phyloP scores from a whole-genome alignment of 2,888 invertebrate genomes.

The Argyresthia albistria region DNA sequence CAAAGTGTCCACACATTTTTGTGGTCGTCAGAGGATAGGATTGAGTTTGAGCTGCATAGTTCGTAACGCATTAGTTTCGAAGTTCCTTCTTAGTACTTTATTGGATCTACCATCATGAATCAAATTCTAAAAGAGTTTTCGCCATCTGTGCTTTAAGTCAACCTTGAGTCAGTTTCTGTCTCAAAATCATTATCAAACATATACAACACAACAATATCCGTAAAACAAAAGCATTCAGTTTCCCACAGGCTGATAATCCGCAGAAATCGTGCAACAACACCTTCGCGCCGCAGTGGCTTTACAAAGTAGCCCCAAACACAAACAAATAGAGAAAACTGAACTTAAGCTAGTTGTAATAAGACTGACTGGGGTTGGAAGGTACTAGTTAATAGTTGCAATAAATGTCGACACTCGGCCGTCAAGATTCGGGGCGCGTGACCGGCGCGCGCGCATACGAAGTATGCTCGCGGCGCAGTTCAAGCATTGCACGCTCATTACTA shows the following conservation, averaged over 20 bases:
- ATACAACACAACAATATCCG: conserved; percentile 19
- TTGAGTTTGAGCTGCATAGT: too few relatives aligned
- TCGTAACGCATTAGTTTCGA: too few relatives aligned
- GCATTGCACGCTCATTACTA: conserved; percentile 9
- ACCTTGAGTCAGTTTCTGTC: conserved; percentile 29
- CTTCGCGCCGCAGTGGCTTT: background rate
- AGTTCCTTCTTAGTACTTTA: too few relatives aligned
- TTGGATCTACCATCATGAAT: too few relatives aligned
- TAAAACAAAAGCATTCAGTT: conserved; percentile 31
- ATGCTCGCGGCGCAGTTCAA: conserved; percentile 10
- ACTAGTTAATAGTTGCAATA: background rate
- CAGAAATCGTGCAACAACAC: conserved; percentile 16
- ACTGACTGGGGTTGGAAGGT: background rate
- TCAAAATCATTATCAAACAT: conserved; percentile 26
- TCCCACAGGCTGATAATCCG: conserved; percentile 36
- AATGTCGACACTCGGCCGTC: conserved; percentile 28
- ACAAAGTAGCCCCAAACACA: background rate
- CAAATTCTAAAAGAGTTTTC: too few relatives aligned
- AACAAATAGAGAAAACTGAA: background rate
- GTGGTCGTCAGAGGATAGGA: too few relatives aligned
- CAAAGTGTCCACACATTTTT: too few relatives aligned
- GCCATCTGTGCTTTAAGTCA: conserved; percentile 23
- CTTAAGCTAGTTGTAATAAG: background rate
- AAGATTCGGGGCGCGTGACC: conserved; percentile 15
- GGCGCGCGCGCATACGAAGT: conserved; percentile 20